Base-by-base conservation (phyloP, 2,797 vertebrate species). In the Apodemus agrarius region DNA sequence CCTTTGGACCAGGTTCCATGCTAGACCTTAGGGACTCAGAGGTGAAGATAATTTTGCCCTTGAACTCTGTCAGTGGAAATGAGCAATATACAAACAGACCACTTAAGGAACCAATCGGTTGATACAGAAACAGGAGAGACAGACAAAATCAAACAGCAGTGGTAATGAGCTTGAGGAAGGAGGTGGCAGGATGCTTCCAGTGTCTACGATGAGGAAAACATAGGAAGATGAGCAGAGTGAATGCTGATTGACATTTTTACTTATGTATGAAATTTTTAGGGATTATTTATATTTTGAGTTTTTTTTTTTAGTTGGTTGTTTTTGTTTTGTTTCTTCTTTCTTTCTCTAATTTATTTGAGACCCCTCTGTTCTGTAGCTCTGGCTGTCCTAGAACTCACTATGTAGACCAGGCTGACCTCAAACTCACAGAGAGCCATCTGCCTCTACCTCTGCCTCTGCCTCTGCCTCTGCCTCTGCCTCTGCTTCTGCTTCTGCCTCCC, bases 121-220 rank as follows among this genome's bases (percentile, higher is more conserved):
- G 75, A 74, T 75, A 37, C 81, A 69, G 43, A 93, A 43, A 92
- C 43, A 80, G n/a, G 65, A 76, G 57, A 90, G 82, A 34, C 63
- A 29, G 92, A 89, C 74, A 91, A 91, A 90, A 93, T 59, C 63
- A 83, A 92, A 79, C 14, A 59, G 16, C 59, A 80, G 63, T 69
- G 52, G 37, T 86, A 81, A 91, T 74, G n/a, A 89, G 89, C 72
- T 49, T 16, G 85, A 14, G 59, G 43, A 59, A 6, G 40, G 29
- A 0, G n/a, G 34, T 69, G 6, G 0, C 19, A 40, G n/a, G 12
- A 22, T 75, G 40, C 75, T 94, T 86, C 81, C 72, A 78, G 17
- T 61, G 22, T 80, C 29, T 72, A 31, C 91, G 3, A 12, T 81
- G 22, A 92, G 59, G 37, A 67, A 93, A 86, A 57, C 1, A 8